A percentile compares a stretch with the other conserved stretches of the same genome.
These are phyloP conservation scores for Thinocorus orbignyianus DNA, from an alignment of 2,113 vertebrate species.

Conservation along the genomic window DNA sequence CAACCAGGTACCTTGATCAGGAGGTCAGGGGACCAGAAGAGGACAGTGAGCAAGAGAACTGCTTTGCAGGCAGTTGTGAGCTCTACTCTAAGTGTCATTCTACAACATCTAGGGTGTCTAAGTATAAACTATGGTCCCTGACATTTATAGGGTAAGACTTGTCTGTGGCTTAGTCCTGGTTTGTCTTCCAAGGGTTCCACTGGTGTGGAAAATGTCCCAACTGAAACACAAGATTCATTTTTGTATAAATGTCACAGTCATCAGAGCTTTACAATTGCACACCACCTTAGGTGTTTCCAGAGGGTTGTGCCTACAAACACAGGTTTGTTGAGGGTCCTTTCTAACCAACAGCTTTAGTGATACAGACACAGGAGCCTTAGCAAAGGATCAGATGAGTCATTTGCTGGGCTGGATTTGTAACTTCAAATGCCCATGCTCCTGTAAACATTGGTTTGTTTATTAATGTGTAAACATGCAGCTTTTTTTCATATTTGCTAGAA, in stretches of 20 bases:
- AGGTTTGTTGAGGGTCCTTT: background rate
- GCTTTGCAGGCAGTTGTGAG: background rate
- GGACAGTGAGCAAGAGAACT: background rate
- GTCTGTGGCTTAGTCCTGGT: background rate
- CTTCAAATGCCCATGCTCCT: background rate
- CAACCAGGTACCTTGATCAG: background rate
- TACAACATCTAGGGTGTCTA: background rate
- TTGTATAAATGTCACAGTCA: background rate
- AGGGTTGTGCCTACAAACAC: background rate
- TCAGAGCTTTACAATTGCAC: background rate
- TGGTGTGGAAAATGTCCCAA: background rate
- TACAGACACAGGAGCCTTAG: background rate
- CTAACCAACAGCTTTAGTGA: background rate
- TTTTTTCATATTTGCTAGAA: background rate
- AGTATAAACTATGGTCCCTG: background rate
- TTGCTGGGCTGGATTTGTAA: background rate
- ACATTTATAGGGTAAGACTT: background rate
- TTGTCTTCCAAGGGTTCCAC: background rate
- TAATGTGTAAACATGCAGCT: background rate
- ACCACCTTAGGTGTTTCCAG: background rate
- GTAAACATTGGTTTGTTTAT: background rate
- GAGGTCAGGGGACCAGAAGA: background rate
- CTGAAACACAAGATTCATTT: background rate
- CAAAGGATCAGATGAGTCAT: background rate
- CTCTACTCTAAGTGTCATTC: background rate